Evolutionary conservation across 2,888 invertebrate species (phyloP).

Genomic region (Volucella zonaria): DNA sequence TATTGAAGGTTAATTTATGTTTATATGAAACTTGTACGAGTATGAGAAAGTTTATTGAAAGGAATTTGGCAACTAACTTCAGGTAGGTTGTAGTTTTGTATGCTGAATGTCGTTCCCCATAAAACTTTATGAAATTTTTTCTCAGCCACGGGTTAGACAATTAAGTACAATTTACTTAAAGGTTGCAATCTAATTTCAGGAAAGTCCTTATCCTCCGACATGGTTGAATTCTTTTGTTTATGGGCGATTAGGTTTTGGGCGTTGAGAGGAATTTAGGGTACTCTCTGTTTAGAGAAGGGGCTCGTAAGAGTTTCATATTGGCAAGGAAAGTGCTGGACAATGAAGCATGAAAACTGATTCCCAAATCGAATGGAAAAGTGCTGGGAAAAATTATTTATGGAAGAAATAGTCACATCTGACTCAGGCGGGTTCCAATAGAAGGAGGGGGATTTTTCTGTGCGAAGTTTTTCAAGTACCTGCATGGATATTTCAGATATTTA

Average conservation of each 20-base stretch:
- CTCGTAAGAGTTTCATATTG: neutral
- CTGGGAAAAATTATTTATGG: neutral
- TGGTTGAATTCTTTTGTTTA: slow-evolving; percentile 37
- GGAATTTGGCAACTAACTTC: neutral
- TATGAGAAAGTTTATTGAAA: neutral
- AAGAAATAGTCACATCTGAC: too few relatives aligned
- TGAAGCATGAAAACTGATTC: slow-evolving; percentile 16
- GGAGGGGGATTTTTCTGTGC: neutral
- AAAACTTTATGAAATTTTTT: slow-evolving; percentile 49
- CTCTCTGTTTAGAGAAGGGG: too few relatives aligned
- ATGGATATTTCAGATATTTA: too few relatives aligned
- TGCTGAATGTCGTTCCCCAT: slow-evolving; percentile 42
- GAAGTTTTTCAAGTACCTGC: neutral
- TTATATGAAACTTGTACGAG: neutral
- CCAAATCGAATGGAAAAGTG: neutral
- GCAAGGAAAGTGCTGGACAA: neutral
- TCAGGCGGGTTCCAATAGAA: too few relatives aligned
- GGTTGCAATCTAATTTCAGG: neutral
- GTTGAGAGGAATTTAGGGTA: neutral
- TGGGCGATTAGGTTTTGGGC: slow-evolving; percentile 28
- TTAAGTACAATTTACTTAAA: neutral
- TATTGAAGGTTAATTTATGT: too few relatives aligned
- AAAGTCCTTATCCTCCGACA: slow-evolving; percentile 29
- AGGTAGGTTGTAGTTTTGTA: neutral
- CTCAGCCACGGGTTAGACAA: slow-evolving; percentile 2